A percentile compares a stretch with the other conserved stretches of the same genome.
Evolutionary conservation across 2,113 vertebrate genomes (phyloP).

Genomic region (Tinamus guttatus): DNA sequence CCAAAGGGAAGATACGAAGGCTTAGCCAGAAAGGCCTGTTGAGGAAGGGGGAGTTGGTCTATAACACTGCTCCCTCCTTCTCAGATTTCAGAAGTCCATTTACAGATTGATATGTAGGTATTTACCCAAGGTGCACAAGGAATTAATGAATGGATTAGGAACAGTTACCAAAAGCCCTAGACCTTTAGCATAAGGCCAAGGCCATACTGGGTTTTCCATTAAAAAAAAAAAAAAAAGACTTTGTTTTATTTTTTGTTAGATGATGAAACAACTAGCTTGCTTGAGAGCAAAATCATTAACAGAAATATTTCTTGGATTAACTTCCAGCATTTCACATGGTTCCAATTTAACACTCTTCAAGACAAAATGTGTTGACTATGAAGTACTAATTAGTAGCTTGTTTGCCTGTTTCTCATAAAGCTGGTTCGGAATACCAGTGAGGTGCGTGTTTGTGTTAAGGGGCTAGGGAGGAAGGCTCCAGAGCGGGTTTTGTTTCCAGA

Average conservation of each 20-base stretch:
- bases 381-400: neutral
- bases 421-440: neutral
- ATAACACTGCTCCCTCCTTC: neutral
- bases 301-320: neutral
- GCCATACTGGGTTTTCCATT: neutral
- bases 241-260: neutral
- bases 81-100: neutral
- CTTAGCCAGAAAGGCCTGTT: neutral
- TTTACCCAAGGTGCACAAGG: neutral
- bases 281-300: neutral
- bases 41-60: neutral
- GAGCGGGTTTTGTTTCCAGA: neutral
- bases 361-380: neutral
- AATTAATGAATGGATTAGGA: neutral
- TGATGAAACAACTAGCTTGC: neutral
- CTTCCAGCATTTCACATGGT: neutral
- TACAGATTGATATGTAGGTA: neutral
- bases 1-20: neutral
- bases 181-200: neutral
- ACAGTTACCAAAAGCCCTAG: neutral
- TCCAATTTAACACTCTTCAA: neutral
- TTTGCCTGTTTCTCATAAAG: neutral
- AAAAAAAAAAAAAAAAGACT: neutral
- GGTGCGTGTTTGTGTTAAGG: neutral
- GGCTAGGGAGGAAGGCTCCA: neutral